These are phyloP conservation scores for Sciaenops ocellatus DNA, from an alignment of 2,797 vertebrate genomes.

Conservation along the genomic window DNA sequence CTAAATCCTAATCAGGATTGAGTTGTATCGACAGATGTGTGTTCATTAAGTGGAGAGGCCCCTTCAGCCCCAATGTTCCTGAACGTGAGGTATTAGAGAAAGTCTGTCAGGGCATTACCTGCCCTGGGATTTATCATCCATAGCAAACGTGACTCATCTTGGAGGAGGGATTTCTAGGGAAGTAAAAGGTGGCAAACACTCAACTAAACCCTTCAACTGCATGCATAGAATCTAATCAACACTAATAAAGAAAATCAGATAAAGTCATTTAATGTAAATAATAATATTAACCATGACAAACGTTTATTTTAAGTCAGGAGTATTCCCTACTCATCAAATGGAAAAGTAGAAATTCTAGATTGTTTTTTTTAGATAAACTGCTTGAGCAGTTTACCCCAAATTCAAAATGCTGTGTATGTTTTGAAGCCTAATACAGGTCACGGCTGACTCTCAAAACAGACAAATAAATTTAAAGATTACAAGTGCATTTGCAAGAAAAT, in stretches of 20 bases:
- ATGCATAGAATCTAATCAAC: background rate
- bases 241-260: background rate
- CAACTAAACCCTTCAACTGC: constrained; percentile 1
- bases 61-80: constrained; percentile 54
- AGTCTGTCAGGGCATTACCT: constrained; percentile 62
- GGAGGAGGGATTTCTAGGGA: background rate
- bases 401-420: background rate
- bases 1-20: constrained; percentile 67
- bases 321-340: background rate
- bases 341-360: background rate
- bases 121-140: constrained; percentile 37
- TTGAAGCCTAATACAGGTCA: background rate
- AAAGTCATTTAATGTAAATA: background rate
- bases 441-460: background rate
- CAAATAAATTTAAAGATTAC: too few species aligned
- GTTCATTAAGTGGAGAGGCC: constrained; percentile 70
- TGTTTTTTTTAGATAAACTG: background rate
- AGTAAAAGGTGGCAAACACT: background rate
- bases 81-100: constrained; percentile 71
- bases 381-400: background rate
- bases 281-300: background rate
- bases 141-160: constrained; percentile 46
- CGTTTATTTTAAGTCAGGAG: background rate
- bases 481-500: background rate
- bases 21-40: constrained; percentile 70